A percentile compares a stretch with the other conserved stretches of the same genome.
These are phyloP conservation scores for Hyles vespertilio DNA, from an alignment of 1,140 invertebrate genomes.

Conservation along the genomic window DNA sequence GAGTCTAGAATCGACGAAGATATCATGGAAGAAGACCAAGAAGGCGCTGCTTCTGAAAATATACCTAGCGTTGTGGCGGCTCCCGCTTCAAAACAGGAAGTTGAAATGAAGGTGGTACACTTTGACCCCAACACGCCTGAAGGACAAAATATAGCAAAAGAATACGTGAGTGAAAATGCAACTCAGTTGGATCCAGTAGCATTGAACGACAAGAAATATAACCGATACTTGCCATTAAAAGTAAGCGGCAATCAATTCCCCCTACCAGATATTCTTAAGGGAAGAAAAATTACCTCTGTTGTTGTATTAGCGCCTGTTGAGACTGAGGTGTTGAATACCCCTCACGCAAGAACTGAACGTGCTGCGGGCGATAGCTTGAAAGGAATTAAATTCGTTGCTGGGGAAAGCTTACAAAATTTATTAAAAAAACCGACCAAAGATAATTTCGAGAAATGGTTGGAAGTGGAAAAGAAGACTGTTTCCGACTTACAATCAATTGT, in stretches of 20 bases:
- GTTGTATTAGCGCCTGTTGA: constrained; percentile 88
- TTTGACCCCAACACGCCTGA: constrained; percentile 85
- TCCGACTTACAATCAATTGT: constrained; percentile 86
- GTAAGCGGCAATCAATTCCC: constrained; percentile 90
- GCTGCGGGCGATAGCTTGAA: constrained; percentile 69
- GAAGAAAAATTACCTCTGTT: constrained; percentile 86
- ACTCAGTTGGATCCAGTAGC: constrained; percentile 84
- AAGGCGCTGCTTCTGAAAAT: constrained; percentile 66
- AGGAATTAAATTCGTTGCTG: constrained; percentile 79
- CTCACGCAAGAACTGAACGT: constrained; percentile 63
- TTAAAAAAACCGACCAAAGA: constrained; percentile 84
- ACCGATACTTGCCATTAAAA: constrained; percentile 88
- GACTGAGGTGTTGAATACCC: constrained; percentile 75
- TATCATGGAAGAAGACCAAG: constrained; percentile 69
- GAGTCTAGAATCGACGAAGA: constrained; percentile 73
- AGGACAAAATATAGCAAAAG: constrained; percentile 82
- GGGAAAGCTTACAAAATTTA: constrained; percentile 84
- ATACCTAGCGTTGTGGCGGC: constrained; percentile 60
- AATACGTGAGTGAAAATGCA: constrained; percentile 84
- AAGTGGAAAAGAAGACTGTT: constrained; percentile 83
- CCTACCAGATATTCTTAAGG: constrained; percentile 84
- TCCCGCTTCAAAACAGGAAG: constrained; percentile 74
- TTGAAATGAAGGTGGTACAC: constrained; percentile 90
- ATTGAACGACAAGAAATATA: constrained; percentile 84
- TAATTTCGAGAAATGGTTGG: constrained; percentile 88